phyloP scores from a whole-genome alignment of 2,888 invertebrate genomes.

The Ephialtes manifestator region DNA sequence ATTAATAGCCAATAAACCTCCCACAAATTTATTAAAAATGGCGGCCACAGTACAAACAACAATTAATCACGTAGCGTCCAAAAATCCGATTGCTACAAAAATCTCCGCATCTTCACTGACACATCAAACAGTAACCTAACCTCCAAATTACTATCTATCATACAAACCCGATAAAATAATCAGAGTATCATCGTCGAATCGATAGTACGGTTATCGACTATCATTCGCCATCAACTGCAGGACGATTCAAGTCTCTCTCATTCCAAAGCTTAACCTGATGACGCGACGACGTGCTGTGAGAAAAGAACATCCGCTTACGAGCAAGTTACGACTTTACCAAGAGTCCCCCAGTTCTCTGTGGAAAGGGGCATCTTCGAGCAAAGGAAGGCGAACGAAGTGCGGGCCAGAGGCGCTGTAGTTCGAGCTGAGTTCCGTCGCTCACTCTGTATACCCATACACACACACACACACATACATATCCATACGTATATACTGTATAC shows the following conservation, averaged over 20 bases:
- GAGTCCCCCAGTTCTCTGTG: slow-evolving; percentile 67
- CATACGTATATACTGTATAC: not conserved
- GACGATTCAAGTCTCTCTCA: slow-evolving; percentile 14
- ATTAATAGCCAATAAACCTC: too few species aligned
- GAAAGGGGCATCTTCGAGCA: slow-evolving; percentile 10
- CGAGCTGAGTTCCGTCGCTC: slow-evolving; percentile 30
- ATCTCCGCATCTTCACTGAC: too few species aligned
- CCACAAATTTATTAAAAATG: too few species aligned
- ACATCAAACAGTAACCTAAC: too few species aligned
- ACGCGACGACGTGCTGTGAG: slow-evolving; percentile 65
- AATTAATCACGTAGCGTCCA: too few species aligned
- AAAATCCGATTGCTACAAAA: too few species aligned
- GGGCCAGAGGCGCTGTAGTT: slow-evolving; percentile 1
- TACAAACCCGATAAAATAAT: too few species aligned
- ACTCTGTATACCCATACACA: slow-evolving; percentile 13
- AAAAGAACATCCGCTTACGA: slow-evolving; percentile 76
- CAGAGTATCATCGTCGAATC: not conserved
- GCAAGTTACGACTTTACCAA: slow-evolving; percentile 75
- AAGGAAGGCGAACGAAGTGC: slow-evolving; percentile 16
- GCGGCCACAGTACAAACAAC: too few species aligned
- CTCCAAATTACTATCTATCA: too few species aligned
- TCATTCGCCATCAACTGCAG: slow-evolving; percentile 46
- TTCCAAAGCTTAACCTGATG: slow-evolving; percentile 45
- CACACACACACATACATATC: not conserved
- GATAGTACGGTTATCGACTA: slow-evolving; percentile 29